These are phyloP conservation scores for Anser brachyrhynchus DNA, from an alignment of 2,113 vertebrate genomes.

Conservation along the genomic window DNA sequence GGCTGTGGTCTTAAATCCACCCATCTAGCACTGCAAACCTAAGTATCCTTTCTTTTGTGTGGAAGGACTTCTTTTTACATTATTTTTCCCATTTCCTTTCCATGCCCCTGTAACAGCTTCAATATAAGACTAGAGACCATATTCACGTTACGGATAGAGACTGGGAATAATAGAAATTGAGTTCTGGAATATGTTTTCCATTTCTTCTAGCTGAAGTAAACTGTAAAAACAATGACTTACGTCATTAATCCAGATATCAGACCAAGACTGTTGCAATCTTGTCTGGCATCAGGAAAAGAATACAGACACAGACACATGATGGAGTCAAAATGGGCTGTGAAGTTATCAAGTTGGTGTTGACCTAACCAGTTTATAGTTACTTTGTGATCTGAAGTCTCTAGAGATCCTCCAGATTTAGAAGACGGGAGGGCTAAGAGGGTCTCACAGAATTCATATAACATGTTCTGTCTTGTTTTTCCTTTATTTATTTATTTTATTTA, in stretches of 20 bases:
- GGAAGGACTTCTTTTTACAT: background rate
- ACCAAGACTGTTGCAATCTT: background rate
- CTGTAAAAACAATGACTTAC: background rate
- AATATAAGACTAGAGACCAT: background rate
- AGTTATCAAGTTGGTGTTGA: background rate
- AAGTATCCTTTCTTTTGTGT: background rate
- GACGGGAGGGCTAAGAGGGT: fast-evolving
- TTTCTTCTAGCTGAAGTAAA: background rate
- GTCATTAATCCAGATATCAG: background rate
- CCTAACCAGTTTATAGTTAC: background rate
- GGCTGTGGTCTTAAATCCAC: background rate
- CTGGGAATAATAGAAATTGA: background rate
- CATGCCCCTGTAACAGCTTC: background rate
- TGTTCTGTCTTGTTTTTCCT: background rate
- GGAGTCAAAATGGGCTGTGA: background rate
- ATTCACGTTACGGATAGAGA: fast-evolving
- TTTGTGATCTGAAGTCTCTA: background rate
- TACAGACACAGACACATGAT: background rate
- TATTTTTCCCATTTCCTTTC: background rate
- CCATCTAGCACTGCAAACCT: background rate
- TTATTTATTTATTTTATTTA: background rate
- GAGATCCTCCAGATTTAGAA: background rate
- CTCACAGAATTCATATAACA: background rate
- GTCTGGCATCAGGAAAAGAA: background rate
- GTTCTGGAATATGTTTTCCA: background rate